These are phyloP conservation scores for Aurelia sp. DNA, from an alignment of 30 jellyfish, hydroid and myxozoan genomes.

Conservation along the genomic window DNA sequence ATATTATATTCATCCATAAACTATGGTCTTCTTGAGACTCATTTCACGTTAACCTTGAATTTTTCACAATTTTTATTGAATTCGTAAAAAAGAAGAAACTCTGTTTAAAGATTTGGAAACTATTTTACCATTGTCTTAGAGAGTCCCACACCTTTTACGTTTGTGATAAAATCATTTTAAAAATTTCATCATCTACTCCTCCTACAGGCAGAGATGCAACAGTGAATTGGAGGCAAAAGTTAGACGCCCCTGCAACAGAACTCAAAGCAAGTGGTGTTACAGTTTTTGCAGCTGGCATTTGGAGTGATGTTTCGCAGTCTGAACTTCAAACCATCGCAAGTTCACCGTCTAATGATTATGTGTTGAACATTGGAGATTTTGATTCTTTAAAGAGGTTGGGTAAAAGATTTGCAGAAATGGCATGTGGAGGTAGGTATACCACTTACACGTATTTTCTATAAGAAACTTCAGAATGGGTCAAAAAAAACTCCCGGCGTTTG, in stretches of 20 bases:
- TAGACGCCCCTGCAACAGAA: slow-evolving; percentile 10
- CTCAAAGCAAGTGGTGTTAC: slow-evolving; percentile 15
- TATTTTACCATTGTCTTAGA: too few species aligned
- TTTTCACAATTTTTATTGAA: too few species aligned
- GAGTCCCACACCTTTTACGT: not conserved
- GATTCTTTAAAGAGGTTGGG: not conserved
- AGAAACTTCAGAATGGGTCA: too few species aligned
- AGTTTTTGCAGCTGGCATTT: slow-evolving; percentile 18
- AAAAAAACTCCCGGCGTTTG: too few species aligned
- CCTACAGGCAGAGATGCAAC: slow-evolving; percentile 25
- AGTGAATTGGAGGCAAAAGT: slow-evolving; percentile 25
- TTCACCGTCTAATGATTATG: slow-evolving; percentile 20
- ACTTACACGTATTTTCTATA: too few species aligned
- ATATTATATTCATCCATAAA: too few species aligned
- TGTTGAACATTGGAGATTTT: slow-evolving; percentile 12
- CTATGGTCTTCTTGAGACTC: too few species aligned
- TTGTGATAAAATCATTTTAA: not conserved
- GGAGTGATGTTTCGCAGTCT: slow-evolving; percentile 10
- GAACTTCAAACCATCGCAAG: slow-evolving; percentile 21
- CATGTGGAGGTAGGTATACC: slow-evolving; percentile 45
- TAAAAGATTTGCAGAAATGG: slow-evolving; percentile 25
- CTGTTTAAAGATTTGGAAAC: too few species aligned
- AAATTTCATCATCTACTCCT: not conserved
- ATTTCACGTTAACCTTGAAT: too few species aligned
- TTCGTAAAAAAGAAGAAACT: too few species aligned